Evolutionary conservation across 2,113 vertebrate genomes (phyloP).

Genomic region (Anarrhichthys ocellatus): DNA sequence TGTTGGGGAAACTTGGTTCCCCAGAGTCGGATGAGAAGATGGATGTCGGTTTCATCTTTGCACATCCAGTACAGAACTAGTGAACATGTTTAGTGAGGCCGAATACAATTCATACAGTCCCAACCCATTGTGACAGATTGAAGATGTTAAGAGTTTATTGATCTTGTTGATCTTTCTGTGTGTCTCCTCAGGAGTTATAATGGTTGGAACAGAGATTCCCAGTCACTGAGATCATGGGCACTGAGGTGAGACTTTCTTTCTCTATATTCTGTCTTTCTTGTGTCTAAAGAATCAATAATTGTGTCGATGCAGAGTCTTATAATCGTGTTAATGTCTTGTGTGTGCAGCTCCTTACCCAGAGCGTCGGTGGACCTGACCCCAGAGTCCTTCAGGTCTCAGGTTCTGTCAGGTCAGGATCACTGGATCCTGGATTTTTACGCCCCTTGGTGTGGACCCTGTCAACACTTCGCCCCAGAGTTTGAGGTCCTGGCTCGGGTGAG

Average conservation of each 20-base stretch:
- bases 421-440: constrained; percentile 98
- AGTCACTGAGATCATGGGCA: constrained; percentile 92
- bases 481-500: constrained; percentile 93
- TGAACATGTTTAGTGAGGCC: background rate
- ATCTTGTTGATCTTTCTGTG: constrained; percentile 22
- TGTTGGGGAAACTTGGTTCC: background rate
- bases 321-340: background rate
- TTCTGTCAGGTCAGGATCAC: constrained; percentile 89
- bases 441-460: constrained; percentile 98
- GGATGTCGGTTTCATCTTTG: background rate
- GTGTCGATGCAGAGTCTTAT: background rate
- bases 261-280: background rate
- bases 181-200: constrained; percentile 87
- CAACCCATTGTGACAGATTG: background rate
- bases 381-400: constrained; percentile 88
- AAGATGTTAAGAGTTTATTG: background rate
- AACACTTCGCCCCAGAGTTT: constrained; percentile 96
- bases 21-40: background rate
- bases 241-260: constrained; percentile 86
- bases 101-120: background rate
- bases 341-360: constrained; percentile 88
- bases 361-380: constrained; percentile 90
- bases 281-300: background rate
- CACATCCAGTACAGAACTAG: background rate
- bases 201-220: constrained; percentile 93